Percentiles rank a stretch among this genome's conserved stretches.
Conservation (phyloP, 2,797 vertebrate genomes). For the Cuniculus paca region DNA sequence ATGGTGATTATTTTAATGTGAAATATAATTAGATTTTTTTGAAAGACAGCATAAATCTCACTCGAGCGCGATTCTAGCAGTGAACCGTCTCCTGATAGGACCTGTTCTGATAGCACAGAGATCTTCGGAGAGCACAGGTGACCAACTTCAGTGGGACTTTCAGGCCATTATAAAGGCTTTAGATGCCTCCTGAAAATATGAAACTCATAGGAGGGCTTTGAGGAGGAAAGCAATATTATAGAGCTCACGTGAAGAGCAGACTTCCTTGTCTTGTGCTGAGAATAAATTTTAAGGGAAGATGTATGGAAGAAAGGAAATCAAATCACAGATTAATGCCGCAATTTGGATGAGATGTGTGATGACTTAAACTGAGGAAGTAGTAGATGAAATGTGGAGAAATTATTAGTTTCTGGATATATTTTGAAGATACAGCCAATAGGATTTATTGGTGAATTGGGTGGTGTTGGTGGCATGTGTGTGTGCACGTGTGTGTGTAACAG, state of each 20-base stretch:
- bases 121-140: neutral
- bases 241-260: neutral
- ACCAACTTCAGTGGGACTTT: neutral
- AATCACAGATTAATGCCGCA: neutral
- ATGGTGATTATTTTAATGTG: slow-evolving; percentile 29
- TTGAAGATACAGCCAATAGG: neutral
- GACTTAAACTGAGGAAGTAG: neutral
- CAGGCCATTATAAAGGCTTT: neutral
- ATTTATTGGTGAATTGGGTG: neutral
- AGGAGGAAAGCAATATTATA: slow-evolving; percentile 2
- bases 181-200: neutral
- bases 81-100: neutral
- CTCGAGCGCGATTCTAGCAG: neutral
- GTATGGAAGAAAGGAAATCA: neutral
- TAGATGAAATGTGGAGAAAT: neutral
- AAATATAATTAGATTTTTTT: slow-evolving; percentile 48
- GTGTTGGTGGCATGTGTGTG: neutral
- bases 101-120: neutral
- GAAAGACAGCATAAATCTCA: slow-evolving; percentile 33
- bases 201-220: neutral
- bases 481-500: neutral
- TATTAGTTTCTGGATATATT: neutral
- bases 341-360: neutral
- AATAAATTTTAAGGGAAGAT: neutral
- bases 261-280: neutral